Evolutionary conservation across 2,797 vertebrate species (phyloP).

Genomic region (Molossus molossus): DNA sequence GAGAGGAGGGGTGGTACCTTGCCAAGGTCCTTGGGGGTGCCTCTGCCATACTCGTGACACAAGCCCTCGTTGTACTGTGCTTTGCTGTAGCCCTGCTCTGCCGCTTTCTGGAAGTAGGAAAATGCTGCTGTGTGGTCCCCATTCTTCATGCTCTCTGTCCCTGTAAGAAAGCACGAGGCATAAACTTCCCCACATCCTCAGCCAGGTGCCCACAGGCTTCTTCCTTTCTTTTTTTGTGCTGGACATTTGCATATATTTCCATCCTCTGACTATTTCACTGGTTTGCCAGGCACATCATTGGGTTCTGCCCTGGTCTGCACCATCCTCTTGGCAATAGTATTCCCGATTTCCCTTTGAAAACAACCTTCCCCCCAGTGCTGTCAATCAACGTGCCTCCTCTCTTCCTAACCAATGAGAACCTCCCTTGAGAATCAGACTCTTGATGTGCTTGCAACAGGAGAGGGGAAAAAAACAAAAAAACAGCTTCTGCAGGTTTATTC

Average conservation of each 20-base stretch:
- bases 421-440: slow-evolving; percentile 44
- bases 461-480: slow-evolving; percentile 57
- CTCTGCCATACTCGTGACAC: slow-evolving; percentile 96
- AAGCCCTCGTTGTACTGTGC: slow-evolving; percentile 96
- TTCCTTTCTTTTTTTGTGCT: slow-evolving; percentile 5
- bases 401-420: slow-evolving; percentile 1
- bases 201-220: neutral
- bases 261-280: neutral
- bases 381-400: neutral
- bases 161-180: slow-evolving; percentile 86
- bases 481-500: neutral
- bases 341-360: neutral
- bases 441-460: neutral
- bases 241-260: neutral
- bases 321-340: neutral
- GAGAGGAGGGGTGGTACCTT: slow-evolving; percentile 89
- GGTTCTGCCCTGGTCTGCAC: neutral
- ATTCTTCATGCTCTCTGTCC: slow-evolving; percentile 92
- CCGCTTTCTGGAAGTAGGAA: slow-evolving; percentile 94
- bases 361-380: neutral
- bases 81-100: slow-evolving; percentile 94
- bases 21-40: slow-evolving; percentile 90
- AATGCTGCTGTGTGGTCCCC: slow-evolving; percentile 91
- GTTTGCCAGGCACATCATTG: neutral
- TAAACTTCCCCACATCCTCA: neutral